Evolutionary conservation across 1,140 invertebrate species (phyloP).

Genomic region (Capitella teleta): DNA sequence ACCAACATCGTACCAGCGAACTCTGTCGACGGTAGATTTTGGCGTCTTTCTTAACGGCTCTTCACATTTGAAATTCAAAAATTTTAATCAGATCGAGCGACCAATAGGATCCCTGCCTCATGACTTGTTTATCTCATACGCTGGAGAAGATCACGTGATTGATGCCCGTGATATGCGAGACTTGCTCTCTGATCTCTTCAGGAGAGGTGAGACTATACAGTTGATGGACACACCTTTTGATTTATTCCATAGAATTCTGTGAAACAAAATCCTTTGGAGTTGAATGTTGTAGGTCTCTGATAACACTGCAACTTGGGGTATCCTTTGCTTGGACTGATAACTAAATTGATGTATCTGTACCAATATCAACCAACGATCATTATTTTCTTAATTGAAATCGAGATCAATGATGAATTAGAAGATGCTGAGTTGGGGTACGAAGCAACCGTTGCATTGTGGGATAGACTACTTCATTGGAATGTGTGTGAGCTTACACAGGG

Average conservation of each 20-base stretch:
- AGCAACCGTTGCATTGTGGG: neutral
- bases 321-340: neutral
- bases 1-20: too few species aligned
- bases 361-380: neutral
- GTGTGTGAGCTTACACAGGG: neutral
- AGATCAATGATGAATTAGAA: neutral
- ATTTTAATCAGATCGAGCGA: too few species aligned
- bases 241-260: neutral
- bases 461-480: neutral
- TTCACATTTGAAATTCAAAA: too few species aligned
- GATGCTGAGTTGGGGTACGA: neutral
- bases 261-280: neutral
- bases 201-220: neutral
- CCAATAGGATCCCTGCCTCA: neutral
- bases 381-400: neutral
- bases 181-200: neutral
- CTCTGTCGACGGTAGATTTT: too few species aligned
- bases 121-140: slow-evolving; percentile 2
- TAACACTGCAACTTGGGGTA: neutral
- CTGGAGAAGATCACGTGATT: slow-evolving; percentile 1
- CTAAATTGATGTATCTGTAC: neutral
- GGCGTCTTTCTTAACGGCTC: too few species aligned
- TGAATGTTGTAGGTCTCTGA: neutral
- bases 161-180: slow-evolving; percentile 4
- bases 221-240: neutral